Conservation (phyloP, 1,140 invertebrate species). For the Babylonia areolata region DNA sequence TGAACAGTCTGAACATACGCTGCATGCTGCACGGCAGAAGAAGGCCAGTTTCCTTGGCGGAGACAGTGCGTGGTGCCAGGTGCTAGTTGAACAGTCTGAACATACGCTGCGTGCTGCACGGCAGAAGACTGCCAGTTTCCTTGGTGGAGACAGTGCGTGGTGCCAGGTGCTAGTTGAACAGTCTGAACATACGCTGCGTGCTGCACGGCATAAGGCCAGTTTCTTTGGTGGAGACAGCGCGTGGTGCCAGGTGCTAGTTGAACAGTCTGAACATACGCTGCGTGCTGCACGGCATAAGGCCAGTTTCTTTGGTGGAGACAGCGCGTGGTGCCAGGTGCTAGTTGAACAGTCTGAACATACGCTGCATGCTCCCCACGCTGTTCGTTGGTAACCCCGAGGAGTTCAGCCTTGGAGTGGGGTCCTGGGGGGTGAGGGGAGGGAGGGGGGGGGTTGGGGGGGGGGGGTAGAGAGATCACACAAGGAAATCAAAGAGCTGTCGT, state of each 20-base stretch:
- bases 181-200: background rate
- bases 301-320: background rate
- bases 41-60: too few relatives aligned
- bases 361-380: slow-evolving; percentile 17
- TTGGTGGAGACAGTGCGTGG: too few relatives aligned
- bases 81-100: background rate
- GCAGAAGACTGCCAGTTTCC: too few relatives aligned
- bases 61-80: background rate
- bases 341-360: slow-evolving; percentile 3
- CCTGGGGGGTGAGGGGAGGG: too few relatives aligned
- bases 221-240: too few relatives aligned
- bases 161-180: background rate
- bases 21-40: too few relatives aligned
- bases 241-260: too few relatives aligned
- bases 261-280: background rate
- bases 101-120: slow-evolving; percentile 17
- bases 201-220: too few relatives aligned
- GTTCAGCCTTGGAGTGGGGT: background rate
- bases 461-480: too few relatives aligned
- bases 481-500: too few relatives aligned
- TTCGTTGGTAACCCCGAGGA: background rate
- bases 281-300: too few relatives aligned
- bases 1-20: background rate
- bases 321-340: background rate
- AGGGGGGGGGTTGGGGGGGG: too few relatives aligned